A percentile compares a stretch with the other conserved stretches of the same genome.
phyloP scores from a whole-genome alignment of 2,797 vertebrate genomes.

The Nyctibius grandis region DNA sequence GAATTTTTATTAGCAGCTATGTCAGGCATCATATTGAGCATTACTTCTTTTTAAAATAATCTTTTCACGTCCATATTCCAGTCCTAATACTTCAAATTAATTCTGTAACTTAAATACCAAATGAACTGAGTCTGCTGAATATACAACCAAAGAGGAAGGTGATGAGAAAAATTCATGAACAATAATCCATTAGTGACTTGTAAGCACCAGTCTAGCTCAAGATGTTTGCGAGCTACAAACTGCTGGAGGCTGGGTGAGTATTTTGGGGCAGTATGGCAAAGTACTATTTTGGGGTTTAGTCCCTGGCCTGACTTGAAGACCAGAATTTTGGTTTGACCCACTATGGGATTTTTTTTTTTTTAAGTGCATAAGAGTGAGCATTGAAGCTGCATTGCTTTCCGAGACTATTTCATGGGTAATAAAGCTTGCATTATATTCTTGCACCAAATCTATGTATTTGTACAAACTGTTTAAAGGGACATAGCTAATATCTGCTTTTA shows the following conservation, averaged over 20 bases:
- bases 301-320: background rate
- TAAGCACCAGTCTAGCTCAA: background rate
- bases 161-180: background rate
- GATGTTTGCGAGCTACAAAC: background rate
- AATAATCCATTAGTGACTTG: background rate
- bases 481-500: background rate
- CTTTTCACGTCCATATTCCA: background rate
- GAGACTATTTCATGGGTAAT: background rate
- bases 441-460: background rate
- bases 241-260: background rate
- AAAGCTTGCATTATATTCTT: background rate
- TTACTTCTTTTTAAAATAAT: background rate
- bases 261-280: background rate
- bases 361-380: background rate
- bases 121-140: background rate
- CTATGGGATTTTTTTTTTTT: background rate
- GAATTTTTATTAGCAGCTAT: background rate
- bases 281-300: background rate
- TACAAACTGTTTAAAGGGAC: background rate
- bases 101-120: background rate
- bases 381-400: background rate
- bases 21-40: background rate
- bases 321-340: background rate
- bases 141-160: background rate
- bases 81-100: background rate